Evolutionary conservation across 2,797 vertebrate genomes (phyloP).

Genomic region (Sebastolobus altivelis): DNA sequence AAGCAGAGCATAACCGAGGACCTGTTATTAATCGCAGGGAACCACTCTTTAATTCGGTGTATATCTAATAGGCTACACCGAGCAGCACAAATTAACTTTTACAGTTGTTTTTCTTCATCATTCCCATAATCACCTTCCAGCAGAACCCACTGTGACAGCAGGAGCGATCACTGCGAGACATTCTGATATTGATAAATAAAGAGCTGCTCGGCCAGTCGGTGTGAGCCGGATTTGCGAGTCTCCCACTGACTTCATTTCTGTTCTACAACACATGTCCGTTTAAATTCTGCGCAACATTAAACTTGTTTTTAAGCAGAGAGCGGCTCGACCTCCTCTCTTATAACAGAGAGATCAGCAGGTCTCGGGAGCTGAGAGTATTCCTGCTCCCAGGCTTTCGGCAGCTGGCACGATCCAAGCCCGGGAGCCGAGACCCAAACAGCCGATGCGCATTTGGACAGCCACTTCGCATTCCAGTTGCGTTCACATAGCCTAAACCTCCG

Average conservation of each 20-base stretch:
- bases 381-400: conserved; percentile 17
- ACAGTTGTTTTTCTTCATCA: background rate
- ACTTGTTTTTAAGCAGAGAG: background rate
- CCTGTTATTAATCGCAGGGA: background rate
- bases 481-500: background rate
- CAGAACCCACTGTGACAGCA: background rate
- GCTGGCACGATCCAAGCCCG: conserved; percentile 23
- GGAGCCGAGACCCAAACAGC: conserved; percentile 8
- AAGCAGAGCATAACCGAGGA: background rate
- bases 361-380: conserved; percentile 27
- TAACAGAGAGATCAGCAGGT: background rate
- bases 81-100: conserved; percentile 6
- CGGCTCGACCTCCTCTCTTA: conserved; percentile 14
- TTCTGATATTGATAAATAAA: conserved; percentile 16
- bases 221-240: background rate
- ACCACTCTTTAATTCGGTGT: background rate
- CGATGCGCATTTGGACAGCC: conserved; percentile 39
- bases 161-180: conserved; percentile 1
- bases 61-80: background rate
- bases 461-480: conserved; percentile 20
- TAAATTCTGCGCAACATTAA: background rate
- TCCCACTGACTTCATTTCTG: background rate
- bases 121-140: background rate
- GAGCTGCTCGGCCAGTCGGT: background rate
- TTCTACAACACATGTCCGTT: background rate